These are phyloP conservation scores for Seriola aureovittata DNA, from an alignment of 2,113 vertebrate species.

Conservation along the genomic window DNA sequence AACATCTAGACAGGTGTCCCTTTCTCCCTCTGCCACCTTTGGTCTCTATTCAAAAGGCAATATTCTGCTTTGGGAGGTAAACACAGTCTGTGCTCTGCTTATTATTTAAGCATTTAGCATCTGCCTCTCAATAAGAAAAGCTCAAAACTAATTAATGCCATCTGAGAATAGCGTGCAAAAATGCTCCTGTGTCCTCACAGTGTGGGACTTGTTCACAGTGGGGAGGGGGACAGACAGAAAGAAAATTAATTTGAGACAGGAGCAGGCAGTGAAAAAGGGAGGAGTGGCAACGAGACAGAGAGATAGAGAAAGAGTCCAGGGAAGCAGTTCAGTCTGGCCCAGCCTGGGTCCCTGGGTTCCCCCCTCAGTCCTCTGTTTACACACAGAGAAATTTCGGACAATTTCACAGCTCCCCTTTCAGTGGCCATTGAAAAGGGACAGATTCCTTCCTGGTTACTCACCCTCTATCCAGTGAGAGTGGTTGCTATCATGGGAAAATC, in stretches of 20 bases:
- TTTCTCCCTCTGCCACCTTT: slow-evolving; percentile 15
- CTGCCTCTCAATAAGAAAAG: slow-evolving; percentile 64
- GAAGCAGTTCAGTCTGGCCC: slow-evolving; percentile 63
- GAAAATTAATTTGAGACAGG: slow-evolving; percentile 78
- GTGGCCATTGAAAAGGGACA: slow-evolving; percentile 81
- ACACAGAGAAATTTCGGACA: slow-evolving; percentile 83
- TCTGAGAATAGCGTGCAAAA: slow-evolving; percentile 70
- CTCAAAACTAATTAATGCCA: slow-evolving; percentile 70
- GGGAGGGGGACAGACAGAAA: slow-evolving; percentile 56
- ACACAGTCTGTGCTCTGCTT: slow-evolving; percentile 27
- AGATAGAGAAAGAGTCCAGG: slow-evolving; percentile 62
- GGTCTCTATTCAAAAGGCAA: slow-evolving; percentile 22
- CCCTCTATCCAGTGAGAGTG: slow-evolving; percentile 72
- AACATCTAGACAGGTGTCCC: slow-evolving; percentile 9
- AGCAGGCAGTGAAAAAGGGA: slow-evolving; percentile 54
- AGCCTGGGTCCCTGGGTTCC: slow-evolving; percentile 60
- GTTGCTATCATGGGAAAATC: slow-evolving; percentile 85
- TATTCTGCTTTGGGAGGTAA: slow-evolving; percentile 32
- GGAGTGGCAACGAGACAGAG: slow-evolving; percentile 49
- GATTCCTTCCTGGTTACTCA: slow-evolving; percentile 87
- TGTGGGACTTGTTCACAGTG: slow-evolving; percentile 81
- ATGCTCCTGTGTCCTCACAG: slow-evolving; percentile 74
- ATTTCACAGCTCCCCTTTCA: slow-evolving; percentile 87
- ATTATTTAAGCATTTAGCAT: slow-evolving; percentile 61
- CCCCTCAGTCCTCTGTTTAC: slow-evolving; percentile 76